Base-by-base conservation (phyloP, 2,797 vertebrate species). In the Argya squamiceps region DNA sequence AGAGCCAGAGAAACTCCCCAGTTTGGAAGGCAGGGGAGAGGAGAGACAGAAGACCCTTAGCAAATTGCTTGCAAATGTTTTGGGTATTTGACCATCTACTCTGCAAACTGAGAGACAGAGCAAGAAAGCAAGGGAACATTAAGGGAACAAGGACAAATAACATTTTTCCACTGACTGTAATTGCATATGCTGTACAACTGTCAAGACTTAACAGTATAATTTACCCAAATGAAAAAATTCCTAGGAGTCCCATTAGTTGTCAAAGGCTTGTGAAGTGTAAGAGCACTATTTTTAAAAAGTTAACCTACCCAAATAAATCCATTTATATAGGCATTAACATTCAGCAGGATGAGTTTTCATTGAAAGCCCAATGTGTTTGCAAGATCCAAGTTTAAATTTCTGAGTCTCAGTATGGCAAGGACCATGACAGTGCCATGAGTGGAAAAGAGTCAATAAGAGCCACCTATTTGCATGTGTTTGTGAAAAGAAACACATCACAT, bases 151-250 rank as follows among this genome's bases (percentile, higher is more conserved):
- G 41, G 62, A 78, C 41, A 84, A 77, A 67, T 64, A 71, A 47
- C 9, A 12, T 85, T 89, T 92, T 70, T 18, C 19, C 67, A 34
- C 32, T 76, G 62, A 55, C 62, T 77, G 9, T 78, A 75, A 53
- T 65, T 92, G 47, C 39, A 90, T 11, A 44, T 63, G 11, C 47
- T 80, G 23, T 37, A 58, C 62, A 75, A 65, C 15, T 68, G 36
- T 62, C 53, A 62, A 69, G 43, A 60, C 27, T 80, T 81, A 91
- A 69, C 17, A 17, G 29, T 75, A 13, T 75, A 49, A 77, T 94
- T 86, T 81, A 73, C 63, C 50, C 62, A 92, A 81, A 78, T 62
- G 10, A 69, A 81, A 81, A n/a, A 77, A 56, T 81, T 80, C 27
- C 30, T 49, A n/a, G 27, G 23, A 64, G 46, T 53, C 22, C 24